Evolutionary conservation across 2,888 invertebrate species (phyloP).

Genomic region (Drosophila basisetae): DNA sequence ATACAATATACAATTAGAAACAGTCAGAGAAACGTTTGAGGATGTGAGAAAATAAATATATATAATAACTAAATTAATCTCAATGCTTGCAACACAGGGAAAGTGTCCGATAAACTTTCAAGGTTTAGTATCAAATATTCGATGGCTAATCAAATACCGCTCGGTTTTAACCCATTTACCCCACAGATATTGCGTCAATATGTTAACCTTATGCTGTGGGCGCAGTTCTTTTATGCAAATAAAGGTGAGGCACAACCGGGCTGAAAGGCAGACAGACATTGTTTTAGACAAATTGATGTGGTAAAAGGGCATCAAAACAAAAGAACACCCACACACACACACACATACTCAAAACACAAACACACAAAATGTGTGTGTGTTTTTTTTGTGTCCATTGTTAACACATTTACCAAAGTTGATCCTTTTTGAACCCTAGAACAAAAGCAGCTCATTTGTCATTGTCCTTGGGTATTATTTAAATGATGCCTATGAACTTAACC

Average conservation of each 20-base stretch:
- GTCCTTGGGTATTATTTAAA: constrained; percentile 58
- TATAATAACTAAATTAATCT: neutral
- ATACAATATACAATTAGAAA: neutral
- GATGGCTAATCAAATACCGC: constrained; percentile 45
- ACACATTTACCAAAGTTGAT: constrained; percentile 61
- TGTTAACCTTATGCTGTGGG: constrained; percentile 22
- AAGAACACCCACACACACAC: constrained; percentile 15
- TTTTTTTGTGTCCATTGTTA: constrained; percentile 57
- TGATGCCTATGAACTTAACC: constrained; percentile 47
- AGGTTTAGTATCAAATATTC: constrained; percentile 2
- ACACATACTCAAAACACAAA: constrained; percentile 1
- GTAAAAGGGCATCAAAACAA: constrained; percentile 58
- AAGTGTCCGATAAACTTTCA: neutral
- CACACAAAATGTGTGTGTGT: constrained; percentile 20
- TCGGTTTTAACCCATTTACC: constrained; percentile 20
- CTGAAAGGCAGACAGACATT: constrained; percentile 36
- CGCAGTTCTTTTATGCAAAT: constrained; percentile 40
- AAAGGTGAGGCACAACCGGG: constrained; percentile 35
- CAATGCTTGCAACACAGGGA: neutral
- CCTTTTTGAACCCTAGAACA: constrained; percentile 55
- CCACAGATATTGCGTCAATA: constrained; percentile 28
- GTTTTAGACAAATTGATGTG: constrained; percentile 69
- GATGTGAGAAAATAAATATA: neutral
- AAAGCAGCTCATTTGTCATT: constrained; percentile 66
- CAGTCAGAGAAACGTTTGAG: neutral